Evolutionary conservation across 2,888 invertebrate genomes (phyloP), one percentile per base, ranked within the genome.

Genomic region (Lasioglossum leucozonium): DNA sequence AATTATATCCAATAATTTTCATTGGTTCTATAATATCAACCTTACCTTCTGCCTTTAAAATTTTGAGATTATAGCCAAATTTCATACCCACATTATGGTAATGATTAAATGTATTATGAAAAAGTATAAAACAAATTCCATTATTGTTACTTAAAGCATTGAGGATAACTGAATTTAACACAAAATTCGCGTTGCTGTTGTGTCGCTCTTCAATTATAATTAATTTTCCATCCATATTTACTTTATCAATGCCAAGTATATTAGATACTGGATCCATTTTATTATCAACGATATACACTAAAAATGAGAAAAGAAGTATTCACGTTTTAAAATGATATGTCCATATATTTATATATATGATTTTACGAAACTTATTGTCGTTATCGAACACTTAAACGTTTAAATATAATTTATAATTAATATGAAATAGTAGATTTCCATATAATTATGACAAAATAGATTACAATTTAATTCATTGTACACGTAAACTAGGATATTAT

Each of bases 51-150:
- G 95, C 95, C 42, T 95, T 93, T 82, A 96, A 95, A 76, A 95
- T 94, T 55, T 96, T 95, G 51, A 97, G 95, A 93, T 97, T 97
- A 92, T 97, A 97, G 75, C 97, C 97, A 92, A 98, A 95, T 91
- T 97, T 97, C 92, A 97, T 96, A 22, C 97, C 97, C 55, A 97
- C 96, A 95, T 96, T 97, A 84, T 97, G 97, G 92, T 97, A 98
- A 93, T 98, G 98, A 78, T 96, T 96, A 73, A 97, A 95, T 2
- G 97, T 96, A 91, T 97, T 97, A 93, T 98, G 98, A 84, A 97
- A 95, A 75, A 97, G 96, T 74, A 97, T 95, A 73, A 98, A 95
- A 90, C 97, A 95, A 10, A 97, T 95, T 77, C 96, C 96, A 81
- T 96, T 95, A 84, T 96, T 96, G 85, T 96, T 96, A 89, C 96